Base-by-base conservation (phyloP, 2,113 vertebrate species). In the Gobiocypris rarus region DNA sequence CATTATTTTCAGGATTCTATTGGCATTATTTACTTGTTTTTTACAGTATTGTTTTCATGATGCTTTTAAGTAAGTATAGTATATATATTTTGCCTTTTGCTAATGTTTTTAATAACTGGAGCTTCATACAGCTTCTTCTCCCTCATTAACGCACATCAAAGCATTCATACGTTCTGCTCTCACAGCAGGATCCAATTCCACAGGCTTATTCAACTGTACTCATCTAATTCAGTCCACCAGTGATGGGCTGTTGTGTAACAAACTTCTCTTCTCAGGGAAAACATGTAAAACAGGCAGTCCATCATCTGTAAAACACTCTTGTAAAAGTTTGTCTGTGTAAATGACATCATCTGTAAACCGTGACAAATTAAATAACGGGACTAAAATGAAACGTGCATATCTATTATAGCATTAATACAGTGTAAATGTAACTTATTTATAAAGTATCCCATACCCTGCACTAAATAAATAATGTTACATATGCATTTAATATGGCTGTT, bases 111-210 rank as follows among this genome's bases (percentile, higher is more conserved):
- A 75, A 31, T 31, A 28, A 15, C 28, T 52, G 73, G 4, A 19
- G 26, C 45, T 31, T 17, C n/a, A 43, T 54, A 13, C 65, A 58
- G n/a, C 75, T 45, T 88, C 54, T 59, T 89, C 85, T 83, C 75
- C 84, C 87, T 92, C 92, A 90, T 94, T 92, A 93, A 88, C 75
- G 45, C 87, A 89, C 86, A 92, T 94, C 92, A 91, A 85, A 88
- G 89, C 28, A 26, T 10, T 88, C 85, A 85, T 87, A 89, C 83
- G 86, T 84, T 88, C 88, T 85, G 85, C 85, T 31, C 69, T 91
- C 77, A 61, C 92, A 92, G 92, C 90, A 87, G 90, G 91, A 85
- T 83, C 41, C 73, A 82, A 90, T 91, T 92, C 90, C 90, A 88
- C 83, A 31, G 81, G 22, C 85, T 84, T 78, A 84, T 86, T 90